Conservation (phyloP, 2,113 vertebrate genomes). For the Erpornis zantholeuca region DNA sequence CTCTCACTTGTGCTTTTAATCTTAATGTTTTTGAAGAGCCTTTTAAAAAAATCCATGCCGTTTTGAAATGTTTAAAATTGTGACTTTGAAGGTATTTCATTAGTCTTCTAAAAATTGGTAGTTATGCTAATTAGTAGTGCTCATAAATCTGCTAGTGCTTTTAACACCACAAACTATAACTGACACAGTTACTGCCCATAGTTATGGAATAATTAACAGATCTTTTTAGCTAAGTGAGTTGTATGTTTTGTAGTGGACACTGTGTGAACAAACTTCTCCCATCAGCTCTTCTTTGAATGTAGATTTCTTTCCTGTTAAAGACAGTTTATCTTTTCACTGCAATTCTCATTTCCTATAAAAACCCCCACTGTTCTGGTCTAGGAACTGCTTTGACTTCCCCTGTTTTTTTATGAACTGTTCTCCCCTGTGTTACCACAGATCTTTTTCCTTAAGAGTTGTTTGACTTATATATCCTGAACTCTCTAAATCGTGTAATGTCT, state of each 20-base stretch:
- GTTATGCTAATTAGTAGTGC: background rate
- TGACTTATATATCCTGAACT: background rate
- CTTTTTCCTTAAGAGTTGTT: background rate
- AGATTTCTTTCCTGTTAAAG: background rate
- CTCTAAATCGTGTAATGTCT: background rate
- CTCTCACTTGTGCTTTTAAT: background rate
- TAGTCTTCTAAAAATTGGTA: background rate
- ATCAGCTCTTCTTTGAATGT: background rate
- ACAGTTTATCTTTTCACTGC: background rate
- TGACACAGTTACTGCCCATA: background rate
- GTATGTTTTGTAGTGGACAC: background rate
- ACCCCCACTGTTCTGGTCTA: background rate
- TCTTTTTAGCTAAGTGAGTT: background rate
- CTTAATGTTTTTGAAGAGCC: background rate
- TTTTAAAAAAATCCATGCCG: background rate
- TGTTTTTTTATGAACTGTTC: background rate
- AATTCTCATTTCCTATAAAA: background rate
- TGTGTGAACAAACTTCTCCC: background rate
- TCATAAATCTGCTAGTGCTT: background rate
- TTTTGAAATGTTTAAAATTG: background rate
- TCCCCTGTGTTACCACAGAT: background rate
- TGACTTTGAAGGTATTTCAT: background rate
- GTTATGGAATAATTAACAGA: background rate
- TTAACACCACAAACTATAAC: background rate
- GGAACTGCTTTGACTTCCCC: background rate